Evolutionary conservation across 1,140 invertebrate genomes (phyloP).

Genomic region (Patella vulgata): DNA sequence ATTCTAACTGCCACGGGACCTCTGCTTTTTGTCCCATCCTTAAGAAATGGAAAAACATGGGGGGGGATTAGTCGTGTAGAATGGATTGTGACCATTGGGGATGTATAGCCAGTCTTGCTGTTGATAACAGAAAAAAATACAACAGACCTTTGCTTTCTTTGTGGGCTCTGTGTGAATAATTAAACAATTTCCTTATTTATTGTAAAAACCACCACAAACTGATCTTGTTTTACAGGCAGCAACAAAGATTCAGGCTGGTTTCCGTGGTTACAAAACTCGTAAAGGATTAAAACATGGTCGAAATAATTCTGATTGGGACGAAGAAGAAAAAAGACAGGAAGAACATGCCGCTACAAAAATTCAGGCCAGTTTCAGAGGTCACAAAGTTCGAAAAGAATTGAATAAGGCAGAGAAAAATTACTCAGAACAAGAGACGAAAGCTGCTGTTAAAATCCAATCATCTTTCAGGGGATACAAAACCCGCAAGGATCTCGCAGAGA

Average conservation of each 20-base stretch:
- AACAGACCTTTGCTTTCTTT: too few species aligned
- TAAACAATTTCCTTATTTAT: too few species aligned
- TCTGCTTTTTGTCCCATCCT: too few species aligned
- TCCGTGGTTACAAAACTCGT: slow-evolving; percentile 76
- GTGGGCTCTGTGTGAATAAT: too few species aligned
- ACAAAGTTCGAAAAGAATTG: slow-evolving; percentile 74
- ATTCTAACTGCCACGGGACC: too few species aligned
- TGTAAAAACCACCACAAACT: too few species aligned
- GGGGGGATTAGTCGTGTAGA: too few species aligned
- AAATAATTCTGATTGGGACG: slow-evolving; percentile 25
- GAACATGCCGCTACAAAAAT: slow-evolving; percentile 72
- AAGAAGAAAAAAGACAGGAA: slow-evolving; percentile 45
- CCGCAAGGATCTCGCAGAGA: slow-evolving; percentile 36
- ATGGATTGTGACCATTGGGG: too few species aligned
- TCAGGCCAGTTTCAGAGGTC: slow-evolving; percentile 77
- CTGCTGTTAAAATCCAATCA: slow-evolving; percentile 78
- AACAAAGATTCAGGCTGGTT: slow-evolving; percentile 79
- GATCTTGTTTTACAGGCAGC: slow-evolving; percentile 71
- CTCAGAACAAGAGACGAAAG: slow-evolving; percentile 43
- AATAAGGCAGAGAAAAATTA: slow-evolving; percentile 2
- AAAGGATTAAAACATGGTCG: slow-evolving; percentile 71
- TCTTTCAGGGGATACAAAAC: slow-evolving; percentile 45
- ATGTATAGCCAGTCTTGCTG: too few species aligned
- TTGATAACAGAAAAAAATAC: too few species aligned
- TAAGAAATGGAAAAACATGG: too few species aligned